A percentile compares a stretch with the other conserved stretches of the same genome.
These are phyloP conservation scores for Melipona bicolor DNA, from an alignment of 2,888 invertebrate genomes.

Conservation along the genomic window DNA sequence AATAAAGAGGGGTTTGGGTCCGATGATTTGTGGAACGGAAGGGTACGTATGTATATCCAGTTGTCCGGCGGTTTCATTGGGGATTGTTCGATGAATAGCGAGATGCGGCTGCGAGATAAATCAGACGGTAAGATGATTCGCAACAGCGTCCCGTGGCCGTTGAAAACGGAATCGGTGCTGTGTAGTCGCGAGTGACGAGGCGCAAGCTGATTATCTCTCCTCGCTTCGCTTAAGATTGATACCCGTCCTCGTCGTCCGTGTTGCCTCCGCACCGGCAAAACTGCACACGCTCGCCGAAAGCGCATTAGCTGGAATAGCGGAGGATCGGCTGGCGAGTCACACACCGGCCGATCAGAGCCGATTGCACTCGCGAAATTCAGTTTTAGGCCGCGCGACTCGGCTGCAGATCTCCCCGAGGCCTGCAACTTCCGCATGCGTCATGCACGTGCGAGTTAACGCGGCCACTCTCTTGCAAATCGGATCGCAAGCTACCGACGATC, in stretches of 20 bases:
- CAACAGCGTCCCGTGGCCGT: neutral
- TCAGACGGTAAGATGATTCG: constrained; percentile 52
- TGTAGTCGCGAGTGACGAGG: constrained; percentile 22
- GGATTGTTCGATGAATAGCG: neutral
- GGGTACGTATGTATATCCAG: neutral
- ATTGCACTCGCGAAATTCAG: constrained; percentile 60
- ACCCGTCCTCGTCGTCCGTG: constrained; percentile 30
- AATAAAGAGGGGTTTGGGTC: too few species aligned
- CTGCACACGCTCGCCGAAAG: constrained; percentile 61
- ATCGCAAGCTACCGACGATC: constrained; percentile 53
- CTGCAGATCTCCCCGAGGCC: constrained; percentile 47
- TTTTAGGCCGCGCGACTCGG: constrained; percentile 40
- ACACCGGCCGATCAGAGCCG: constrained; percentile 49
- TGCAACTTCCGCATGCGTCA: constrained; percentile 67
- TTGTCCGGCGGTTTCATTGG: constrained; percentile 30
- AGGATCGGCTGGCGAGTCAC: constrained; percentile 64
- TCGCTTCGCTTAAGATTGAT: constrained; percentile 70
- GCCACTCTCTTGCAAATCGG: constrained; percentile 55
- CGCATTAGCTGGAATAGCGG: constrained; percentile 65
- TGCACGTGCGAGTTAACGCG: constrained; percentile 62
- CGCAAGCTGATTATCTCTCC: constrained; percentile 60
- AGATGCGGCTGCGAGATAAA: constrained; percentile 60
- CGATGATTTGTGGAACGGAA: too few species aligned
- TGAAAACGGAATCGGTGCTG: constrained; percentile 22
- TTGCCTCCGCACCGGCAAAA: constrained; percentile 46